phyloP scores from a whole-genome alignment of 2,888 invertebrate species.

The Mesoligia furuncula region DNA sequence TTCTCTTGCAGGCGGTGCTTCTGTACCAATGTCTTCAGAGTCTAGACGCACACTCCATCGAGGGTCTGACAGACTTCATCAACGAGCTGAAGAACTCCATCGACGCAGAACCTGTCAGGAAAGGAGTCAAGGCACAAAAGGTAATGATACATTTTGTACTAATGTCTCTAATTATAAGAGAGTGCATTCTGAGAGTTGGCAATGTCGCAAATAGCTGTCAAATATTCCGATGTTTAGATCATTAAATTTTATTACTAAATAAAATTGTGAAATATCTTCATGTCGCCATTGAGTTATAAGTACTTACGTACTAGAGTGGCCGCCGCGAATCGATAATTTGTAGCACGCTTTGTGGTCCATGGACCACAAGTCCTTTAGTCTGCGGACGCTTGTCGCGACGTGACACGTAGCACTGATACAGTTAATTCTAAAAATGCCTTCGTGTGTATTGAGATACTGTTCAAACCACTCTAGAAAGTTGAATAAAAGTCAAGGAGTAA shows the following conservation, averaged over 20 bases:
- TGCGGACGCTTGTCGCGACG: too few species aligned
- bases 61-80: constrained; percentile 94
- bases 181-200: background rate
- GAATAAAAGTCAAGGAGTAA: too few species aligned
- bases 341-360: too few species aligned
- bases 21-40: constrained; percentile 95
- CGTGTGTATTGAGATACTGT: too few species aligned
- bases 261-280: background rate
- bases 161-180: background rate
- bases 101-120: constrained; percentile 93
- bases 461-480: too few species aligned
- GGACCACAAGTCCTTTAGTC: too few species aligned
- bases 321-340: too few species aligned
- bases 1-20: constrained; percentile 92
- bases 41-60: constrained; percentile 93
- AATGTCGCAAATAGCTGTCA: background rate
- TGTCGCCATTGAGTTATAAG: too few species aligned
- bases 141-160: constrained; percentile 82
- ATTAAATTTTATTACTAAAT: background rate
- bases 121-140: constrained; percentile 97
- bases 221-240: background rate
- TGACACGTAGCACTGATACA: too few species aligned
- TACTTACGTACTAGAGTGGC: too few species aligned
- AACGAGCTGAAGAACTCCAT: constrained; percentile 95
- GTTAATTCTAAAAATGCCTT: too few species aligned